A percentile compares a stretch with the other conserved stretches of the same genome.
Evolutionary conservation across 2,888 invertebrate species (phyloP).

Genomic region (Trisateles emortualis): DNA sequence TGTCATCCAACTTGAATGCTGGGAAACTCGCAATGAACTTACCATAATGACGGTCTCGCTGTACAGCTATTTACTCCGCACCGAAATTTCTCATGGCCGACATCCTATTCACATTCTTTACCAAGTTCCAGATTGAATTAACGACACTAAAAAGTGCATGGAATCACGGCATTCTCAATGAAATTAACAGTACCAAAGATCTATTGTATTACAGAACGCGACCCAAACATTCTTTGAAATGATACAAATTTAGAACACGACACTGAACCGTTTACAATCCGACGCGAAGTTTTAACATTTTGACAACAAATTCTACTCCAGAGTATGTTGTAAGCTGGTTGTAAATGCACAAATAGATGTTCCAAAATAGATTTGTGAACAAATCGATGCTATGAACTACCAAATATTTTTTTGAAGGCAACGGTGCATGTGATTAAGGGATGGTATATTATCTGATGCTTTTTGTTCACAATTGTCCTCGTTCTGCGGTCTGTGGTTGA

Average conservation of each 20-base stretch:
- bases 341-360: slow-evolving; percentile 73
- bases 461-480: slow-evolving; percentile 80
- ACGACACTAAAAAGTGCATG: slow-evolving; percentile 74
- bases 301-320: slow-evolving; percentile 67
- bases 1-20: slow-evolving; percentile 69
- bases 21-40: slow-evolving; percentile 71
- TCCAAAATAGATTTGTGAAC: slow-evolving; percentile 73
- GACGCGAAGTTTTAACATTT: slow-evolving; percentile 66
- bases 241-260: slow-evolving; percentile 74
- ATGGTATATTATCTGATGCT: slow-evolving; percentile 81
- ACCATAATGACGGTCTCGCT: slow-evolving; percentile 73
- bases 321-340: slow-evolving; percentile 66
- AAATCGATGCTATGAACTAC: slow-evolving; percentile 72
- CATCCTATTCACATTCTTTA: slow-evolving; percentile 68
- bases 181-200: slow-evolving; percentile 73
- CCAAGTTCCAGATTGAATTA: slow-evolving; percentile 71
- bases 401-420: slow-evolving; percentile 81
- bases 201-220: slow-evolving; percentile 64
- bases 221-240: slow-evolving; percentile 70
- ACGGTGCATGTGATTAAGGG: slow-evolving; percentile 86
- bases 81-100: slow-evolving; percentile 72
- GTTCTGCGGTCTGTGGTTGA: slow-evolving; percentile 81
- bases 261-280: slow-evolving; percentile 53
- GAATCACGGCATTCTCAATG: slow-evolving; percentile 65
- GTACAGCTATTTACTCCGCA: slow-evolving; percentile 71